Base-by-base conservation (phyloP, 2,797 vertebrate genomes). In the Hoplostethus atlanticus region DNA sequence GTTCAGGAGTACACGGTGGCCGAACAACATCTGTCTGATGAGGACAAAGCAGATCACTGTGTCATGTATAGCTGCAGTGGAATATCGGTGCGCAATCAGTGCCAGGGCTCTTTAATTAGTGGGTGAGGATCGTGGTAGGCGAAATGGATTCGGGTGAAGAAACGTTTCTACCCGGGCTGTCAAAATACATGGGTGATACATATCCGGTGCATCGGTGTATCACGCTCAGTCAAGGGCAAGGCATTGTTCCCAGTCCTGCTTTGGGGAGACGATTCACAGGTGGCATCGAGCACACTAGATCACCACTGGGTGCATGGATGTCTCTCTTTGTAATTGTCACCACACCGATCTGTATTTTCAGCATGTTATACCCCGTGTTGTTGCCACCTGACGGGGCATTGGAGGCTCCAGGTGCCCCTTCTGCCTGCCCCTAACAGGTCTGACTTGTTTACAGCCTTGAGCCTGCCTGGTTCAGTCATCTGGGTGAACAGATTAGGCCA, bases 191-290 rank as follows among this genome's bases (percentile, higher is more conserved):
- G 21, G 25, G 10, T 47, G 9, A 61, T 48, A n/a, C 28, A 60
- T 28, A 28, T 16, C 30, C 30, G 53, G 71, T 68, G 69, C 77
- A 76, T 83, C 81, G 76, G 15, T 53, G 56, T 59, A n/a, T 71
- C 15, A 34, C n/a, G 34, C 30, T 46, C 34, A 44, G 79, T 89
- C 88, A 90, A 87, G 85, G 89, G 64, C 85, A 63, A 58, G 51
- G 65, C 52, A 84, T 84, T 70, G 83, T 76, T 79, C 69, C 36
- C 40, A 28, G 46, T 55, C 13, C 56, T 46, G 65, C 21, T 61
- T 12, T 5, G 31, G 52, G 57, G 54, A 15, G 63, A 44, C 38
- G 70, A 61, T 79, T 85, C 64, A 92, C 93, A 92, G 88, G 92
- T 92, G 92, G 88, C 34, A 77, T 31, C 52, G 61, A 57, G 54